Evolutionary conservation across 2,113 vertebrate species (phyloP).

Genomic region (Anarhynchus alexandrinus): DNA sequence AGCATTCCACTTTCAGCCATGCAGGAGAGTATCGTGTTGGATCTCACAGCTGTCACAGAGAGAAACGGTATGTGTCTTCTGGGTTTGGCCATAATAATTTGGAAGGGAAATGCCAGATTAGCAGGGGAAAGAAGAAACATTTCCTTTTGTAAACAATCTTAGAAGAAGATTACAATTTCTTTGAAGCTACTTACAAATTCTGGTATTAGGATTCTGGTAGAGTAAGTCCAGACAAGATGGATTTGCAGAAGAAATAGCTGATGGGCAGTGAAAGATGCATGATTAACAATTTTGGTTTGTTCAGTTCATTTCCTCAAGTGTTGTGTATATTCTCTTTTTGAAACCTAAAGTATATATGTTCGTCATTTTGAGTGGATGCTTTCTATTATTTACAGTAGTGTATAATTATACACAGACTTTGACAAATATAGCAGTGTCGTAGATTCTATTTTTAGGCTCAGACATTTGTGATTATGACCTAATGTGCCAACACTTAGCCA

Average conservation of each 20-base stretch:
- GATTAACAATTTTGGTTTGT: background rate
- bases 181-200: background rate
- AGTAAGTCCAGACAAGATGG: background rate
- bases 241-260: background rate
- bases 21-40: background rate
- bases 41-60: background rate
- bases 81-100: background rate
- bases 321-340: background rate
- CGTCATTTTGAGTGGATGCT: background rate
- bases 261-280: background rate
- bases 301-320: background rate
- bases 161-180: background rate
- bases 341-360: background rate
- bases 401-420: background rate
- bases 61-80: background rate
- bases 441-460: constrained; percentile 15
- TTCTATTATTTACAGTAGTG: constrained; percentile 20
- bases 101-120: background rate
- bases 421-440: background rate
- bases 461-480: background rate
- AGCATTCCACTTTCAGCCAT: background rate
- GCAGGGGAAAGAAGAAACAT: background rate
- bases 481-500: background rate
- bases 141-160: background rate
- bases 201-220: background rate